Evolutionary conservation across 2,797 vertebrate species (phyloP).

Genomic region (Clarias platycephalus): DNA sequence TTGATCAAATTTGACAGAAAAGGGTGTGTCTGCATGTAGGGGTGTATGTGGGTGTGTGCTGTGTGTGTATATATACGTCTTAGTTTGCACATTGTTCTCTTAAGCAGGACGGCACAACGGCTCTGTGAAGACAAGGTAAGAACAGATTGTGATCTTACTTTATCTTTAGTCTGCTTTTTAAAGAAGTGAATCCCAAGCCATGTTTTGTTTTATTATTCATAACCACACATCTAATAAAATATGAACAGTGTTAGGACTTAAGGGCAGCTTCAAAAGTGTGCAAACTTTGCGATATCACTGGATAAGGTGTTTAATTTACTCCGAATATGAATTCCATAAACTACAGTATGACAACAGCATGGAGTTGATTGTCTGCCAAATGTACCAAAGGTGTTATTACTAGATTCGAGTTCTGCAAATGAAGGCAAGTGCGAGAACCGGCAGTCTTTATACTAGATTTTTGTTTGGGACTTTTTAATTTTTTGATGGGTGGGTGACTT

Average conservation of each 20-base stretch:
- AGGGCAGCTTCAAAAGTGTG: neutral
- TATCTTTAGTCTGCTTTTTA: neutral
- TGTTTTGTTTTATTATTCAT: neutral
- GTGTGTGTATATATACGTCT: neutral
- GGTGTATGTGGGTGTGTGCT: constrained; percentile 8
- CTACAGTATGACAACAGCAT: neutral
- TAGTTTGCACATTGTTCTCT: constrained; percentile 10
- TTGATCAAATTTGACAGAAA: constrained; percentile 26
- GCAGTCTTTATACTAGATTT: neutral
- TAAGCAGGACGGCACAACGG: neutral
- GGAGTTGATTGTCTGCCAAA: neutral
- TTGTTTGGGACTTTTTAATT: neutral
- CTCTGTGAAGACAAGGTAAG: constrained; percentile 26
- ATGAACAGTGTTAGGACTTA: neutral
- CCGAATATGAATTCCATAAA: neutral
- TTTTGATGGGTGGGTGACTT: neutral
- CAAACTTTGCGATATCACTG: neutral
- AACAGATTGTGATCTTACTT: neutral
- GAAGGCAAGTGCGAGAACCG: neutral
- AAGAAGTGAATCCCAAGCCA: neutral
- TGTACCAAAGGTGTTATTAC: neutral
- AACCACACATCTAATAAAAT: neutral
- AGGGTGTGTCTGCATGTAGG: constrained; percentile 30
- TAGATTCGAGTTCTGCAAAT: neutral
- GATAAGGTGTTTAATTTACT: neutral